Conservation (phyloP, 2,797 vertebrate species). For the Cetoscarus ocellatus region DNA sequence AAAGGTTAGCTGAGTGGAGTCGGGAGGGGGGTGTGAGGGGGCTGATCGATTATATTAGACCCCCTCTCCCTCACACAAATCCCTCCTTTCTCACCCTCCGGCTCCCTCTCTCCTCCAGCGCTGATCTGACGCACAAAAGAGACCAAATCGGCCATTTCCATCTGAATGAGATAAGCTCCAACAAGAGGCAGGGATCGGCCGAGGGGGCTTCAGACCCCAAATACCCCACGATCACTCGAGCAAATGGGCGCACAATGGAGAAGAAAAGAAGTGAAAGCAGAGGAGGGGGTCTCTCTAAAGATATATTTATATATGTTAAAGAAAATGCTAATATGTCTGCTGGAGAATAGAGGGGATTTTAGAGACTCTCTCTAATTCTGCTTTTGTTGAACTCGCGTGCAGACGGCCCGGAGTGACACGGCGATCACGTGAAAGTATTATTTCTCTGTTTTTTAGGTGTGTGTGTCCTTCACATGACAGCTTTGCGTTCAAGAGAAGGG, state of each 20-base stretch:
- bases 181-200: slow-evolving; percentile 80
- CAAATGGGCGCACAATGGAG: slow-evolving; percentile 86
- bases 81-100: slow-evolving; percentile 54
- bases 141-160: slow-evolving; percentile 84
- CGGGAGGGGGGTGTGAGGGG: background rate
- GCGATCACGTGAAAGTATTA: slow-evolving; percentile 77
- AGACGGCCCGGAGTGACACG: slow-evolving; percentile 84
- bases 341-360: slow-evolving; percentile 78
- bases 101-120: slow-evolving; percentile 33
- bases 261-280: slow-evolving; percentile 43
- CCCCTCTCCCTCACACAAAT: slow-evolving; percentile 11
- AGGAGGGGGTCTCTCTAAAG: slow-evolving; percentile 50
- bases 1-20: slow-evolving; percentile 65
- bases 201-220: slow-evolving; percentile 81
- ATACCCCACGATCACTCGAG: slow-evolving; percentile 86
- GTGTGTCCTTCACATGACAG: slow-evolving; percentile 50
- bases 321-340: slow-evolving; percentile 86
- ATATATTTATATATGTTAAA: slow-evolving; percentile 80
- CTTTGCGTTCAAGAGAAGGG: slow-evolving; percentile 19
- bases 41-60: slow-evolving; percentile 71
- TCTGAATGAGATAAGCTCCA: slow-evolving; percentile 84
- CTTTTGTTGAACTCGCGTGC: slow-evolving; percentile 91
- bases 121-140: slow-evolving; percentile 82
- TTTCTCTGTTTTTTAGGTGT: slow-evolving; percentile 23
- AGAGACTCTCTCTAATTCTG: slow-evolving; percentile 81